Evolutionary conservation across 2,888 invertebrate genomes (phyloP), one percentile per base, ranked within the genome.

Genomic region (Andrena dorsata): DNA sequence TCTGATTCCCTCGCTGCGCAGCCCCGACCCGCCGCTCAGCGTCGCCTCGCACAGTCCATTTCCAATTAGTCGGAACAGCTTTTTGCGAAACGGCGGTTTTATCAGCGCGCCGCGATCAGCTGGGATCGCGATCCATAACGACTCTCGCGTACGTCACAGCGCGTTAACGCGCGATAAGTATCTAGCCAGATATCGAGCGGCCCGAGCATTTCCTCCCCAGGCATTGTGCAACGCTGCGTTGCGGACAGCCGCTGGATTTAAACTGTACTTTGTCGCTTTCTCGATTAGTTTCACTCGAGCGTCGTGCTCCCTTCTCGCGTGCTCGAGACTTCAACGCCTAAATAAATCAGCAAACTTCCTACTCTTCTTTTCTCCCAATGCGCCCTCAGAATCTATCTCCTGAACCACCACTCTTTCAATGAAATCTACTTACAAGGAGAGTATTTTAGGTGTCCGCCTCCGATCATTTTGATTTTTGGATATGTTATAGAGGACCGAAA

Each of bases 91-190:
- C 49, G 5, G 13, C 5, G 8, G 7, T 28, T n/a, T 79, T 70
- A 76, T 69, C 69, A 3, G 64, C 7, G 23, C 41, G 64, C 68
- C 20, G 61, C 28, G 23, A 49, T 58, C 58, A 20, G 26, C n/a
- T 30, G 32, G 32, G n/a, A 69, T 26, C 26, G n/a, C 30, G 60
- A 16, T 61, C 32, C 56, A 56, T 23, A 56, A 20, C 20, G 60
- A 16, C 28, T 23, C 60, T 16, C 13, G 28, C 16, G 23, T 20
- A 7, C 60, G 58, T 51, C 64, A 51, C 56, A 63, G 47, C 53
- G 23, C 47, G 58, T 76, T 65, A 58, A 64, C 69, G 58, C 69
- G 58, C 49, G 76, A 79, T 79, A 32, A 60, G 20, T 41, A 76
- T 76, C 76, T 66, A 30, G 28, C 20, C 20, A 47, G 69, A 35